These are phyloP conservation scores for Leptoteleia sp. DNA, from an alignment of 1,140 invertebrate genomes.

Conservation along the genomic window DNA sequence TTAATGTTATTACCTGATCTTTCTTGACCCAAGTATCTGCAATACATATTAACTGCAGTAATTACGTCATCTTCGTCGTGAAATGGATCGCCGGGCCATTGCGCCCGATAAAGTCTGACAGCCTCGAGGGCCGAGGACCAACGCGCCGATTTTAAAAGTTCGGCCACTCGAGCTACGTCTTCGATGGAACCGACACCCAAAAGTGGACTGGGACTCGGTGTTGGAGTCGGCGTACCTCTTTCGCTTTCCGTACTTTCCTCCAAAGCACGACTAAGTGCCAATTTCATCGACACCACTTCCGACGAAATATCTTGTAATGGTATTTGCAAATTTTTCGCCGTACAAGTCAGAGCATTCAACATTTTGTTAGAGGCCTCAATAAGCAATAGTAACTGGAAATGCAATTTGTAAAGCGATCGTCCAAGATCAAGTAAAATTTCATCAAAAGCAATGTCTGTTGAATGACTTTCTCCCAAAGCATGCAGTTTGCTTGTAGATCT, in stretches of 20 bases:
- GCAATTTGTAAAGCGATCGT: slow-evolving; percentile 93
- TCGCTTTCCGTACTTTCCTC: slow-evolving; percentile 83
- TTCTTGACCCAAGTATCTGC: slow-evolving; percentile 85
- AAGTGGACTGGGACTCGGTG: no score
- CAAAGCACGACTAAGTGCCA: slow-evolving; percentile 80
- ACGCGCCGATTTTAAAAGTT: slow-evolving; percentile 84
- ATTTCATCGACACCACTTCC: slow-evolving; percentile 82
- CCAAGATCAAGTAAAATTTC: slow-evolving; percentile 89
- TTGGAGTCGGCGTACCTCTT: slow-evolving; percentile 82
- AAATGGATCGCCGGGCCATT: slow-evolving; percentile 84
- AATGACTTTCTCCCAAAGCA: slow-evolving; percentile 84
- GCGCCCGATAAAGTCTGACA: slow-evolving; percentile 83
- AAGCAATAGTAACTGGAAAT: slow-evolving; percentile 95
- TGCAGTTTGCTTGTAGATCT: slow-evolving; percentile 89
- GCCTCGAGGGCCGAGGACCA: slow-evolving; percentile 85
- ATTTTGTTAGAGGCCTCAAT: slow-evolving; percentile 96
- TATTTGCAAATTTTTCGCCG: slow-evolving; percentile 81
- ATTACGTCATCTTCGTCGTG: slow-evolving; percentile 84
- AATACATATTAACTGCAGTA: slow-evolving; percentile 87
- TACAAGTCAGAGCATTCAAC: slow-evolving; percentile 84
- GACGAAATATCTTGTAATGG: slow-evolving; percentile 83
- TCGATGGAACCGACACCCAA: slow-evolving; percentile 78
- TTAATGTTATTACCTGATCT: no score
- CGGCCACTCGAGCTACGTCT: slow-evolving; percentile 83
- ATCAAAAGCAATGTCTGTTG: slow-evolving; percentile 81